Base-by-base conservation (phyloP, 2,888 invertebrate genomes). In the Rugalucina vietnamica region DNA sequence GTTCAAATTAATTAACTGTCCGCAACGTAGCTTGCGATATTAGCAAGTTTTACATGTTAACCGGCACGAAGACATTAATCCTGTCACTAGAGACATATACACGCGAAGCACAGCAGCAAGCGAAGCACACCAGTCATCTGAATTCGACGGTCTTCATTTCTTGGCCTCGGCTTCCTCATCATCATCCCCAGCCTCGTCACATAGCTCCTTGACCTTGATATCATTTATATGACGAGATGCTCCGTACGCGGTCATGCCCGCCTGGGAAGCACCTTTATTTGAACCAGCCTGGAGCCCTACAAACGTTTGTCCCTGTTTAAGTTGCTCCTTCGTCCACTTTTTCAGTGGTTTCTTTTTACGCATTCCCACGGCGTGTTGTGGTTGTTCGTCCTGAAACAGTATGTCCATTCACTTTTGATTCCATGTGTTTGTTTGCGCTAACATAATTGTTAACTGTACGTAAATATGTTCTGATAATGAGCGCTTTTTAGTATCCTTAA, bases 271-370 rank as follows among this genome's bases (percentile, higher is more conserved):
- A 29, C 91, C 91, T 86, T 94, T 94, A 89, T 94, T 94, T 70
- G 93, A 92, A 32, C 95, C 95, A n/a, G 93, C 93, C 86, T 95
- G 94, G 10, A 94, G 90, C 57, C 93, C 92, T 60, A 94, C 92
- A 72, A 93, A 89, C 3, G 91, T 90, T 43, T 93, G 91, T 21
- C 93, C 93, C n/a, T 92, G 92, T 57, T 91, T 90, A 77, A 92
- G 85, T 87, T 94, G 94, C 79, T 93, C 94, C 29, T 90, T 89
- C n/a, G 93, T 91, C 87, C 94, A 95, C 21, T 65, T 65, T n/a
- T 34, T 32, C 39, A 93, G 84, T 29, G 84, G 84, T 60, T 77
- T 81, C 78, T 81, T 86, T 79, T 85, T 71, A 54, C 71, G 29
- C 34, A 50, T 10, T 74, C 1, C 36, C 34, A 54, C 74, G 50